These are phyloP conservation scores for Neostethus bicornis DNA, from an alignment of 2,797 vertebrate species.

Conservation along the genomic window DNA sequence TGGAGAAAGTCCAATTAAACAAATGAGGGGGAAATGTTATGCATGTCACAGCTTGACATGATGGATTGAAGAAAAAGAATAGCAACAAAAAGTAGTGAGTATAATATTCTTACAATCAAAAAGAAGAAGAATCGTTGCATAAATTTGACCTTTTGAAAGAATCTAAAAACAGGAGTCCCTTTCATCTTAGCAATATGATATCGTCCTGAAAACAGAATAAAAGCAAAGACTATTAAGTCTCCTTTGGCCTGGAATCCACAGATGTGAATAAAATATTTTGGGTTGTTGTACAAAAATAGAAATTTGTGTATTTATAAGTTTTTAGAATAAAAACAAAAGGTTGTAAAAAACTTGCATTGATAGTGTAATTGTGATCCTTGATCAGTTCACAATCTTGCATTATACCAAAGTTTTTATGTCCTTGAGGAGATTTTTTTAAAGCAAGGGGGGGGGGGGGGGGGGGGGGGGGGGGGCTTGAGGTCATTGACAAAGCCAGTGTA, in stretches of 20 bases:
- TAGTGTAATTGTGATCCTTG: background rate
- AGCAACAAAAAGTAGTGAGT: background rate
- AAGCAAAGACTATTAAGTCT: background rate
- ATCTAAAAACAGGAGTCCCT: background rate
- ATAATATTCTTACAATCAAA: background rate
- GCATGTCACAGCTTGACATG: background rate
- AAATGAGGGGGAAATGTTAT: background rate
- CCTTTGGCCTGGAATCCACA: too few relatives aligned
- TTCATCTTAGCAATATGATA: background rate
- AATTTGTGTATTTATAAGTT: too few relatives aligned
- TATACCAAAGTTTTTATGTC: too few relatives aligned
- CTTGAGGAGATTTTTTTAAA: background rate
- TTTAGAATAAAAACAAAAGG: too few relatives aligned
- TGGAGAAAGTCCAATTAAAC: background rate
- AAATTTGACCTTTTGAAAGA: background rate
- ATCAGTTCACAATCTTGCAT: background rate
- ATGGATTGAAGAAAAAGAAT: background rate
- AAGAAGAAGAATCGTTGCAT: background rate
- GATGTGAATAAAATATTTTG: too few relatives aligned
- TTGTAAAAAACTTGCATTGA: background rate
- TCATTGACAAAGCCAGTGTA: too few relatives aligned
- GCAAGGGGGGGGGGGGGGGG: too few relatives aligned
- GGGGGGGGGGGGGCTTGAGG: too few relatives aligned
- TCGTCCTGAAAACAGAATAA: background rate
- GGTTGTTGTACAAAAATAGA: too few relatives aligned